These are phyloP conservation scores for Macrocentrus cingulum DNA, from an alignment of 1,140 invertebrate genomes.

Conservation along the genomic window DNA sequence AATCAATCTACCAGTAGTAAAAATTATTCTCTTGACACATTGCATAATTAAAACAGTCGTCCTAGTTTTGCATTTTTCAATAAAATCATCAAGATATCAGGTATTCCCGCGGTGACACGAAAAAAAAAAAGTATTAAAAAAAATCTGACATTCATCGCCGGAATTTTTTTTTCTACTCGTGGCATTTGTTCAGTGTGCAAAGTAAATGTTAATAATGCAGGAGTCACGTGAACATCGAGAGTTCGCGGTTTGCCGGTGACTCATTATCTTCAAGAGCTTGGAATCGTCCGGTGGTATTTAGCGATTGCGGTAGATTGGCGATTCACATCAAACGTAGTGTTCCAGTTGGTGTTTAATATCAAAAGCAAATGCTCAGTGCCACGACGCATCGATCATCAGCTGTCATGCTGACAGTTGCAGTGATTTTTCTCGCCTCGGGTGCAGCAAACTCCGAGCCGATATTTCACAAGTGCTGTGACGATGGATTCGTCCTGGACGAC, in stretches of 20 bases:
- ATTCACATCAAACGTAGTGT: neutral
- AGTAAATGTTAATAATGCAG: constrained; percentile 2
- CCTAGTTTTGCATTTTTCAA: too few species aligned
- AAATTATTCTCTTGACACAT: too few species aligned
- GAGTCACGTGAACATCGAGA: constrained; percentile 1
- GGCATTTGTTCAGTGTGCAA: constrained; percentile 1
- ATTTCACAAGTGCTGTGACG: constrained; percentile 34
- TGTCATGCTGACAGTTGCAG: constrained; percentile 25
- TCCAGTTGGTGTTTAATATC: neutral
- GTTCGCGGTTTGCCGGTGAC: neutral
- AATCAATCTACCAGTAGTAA: too few species aligned
- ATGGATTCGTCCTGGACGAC: constrained; percentile 29
- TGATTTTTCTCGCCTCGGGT: constrained; percentile 17
- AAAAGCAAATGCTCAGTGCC: neutral
- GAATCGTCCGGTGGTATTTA: neutral
- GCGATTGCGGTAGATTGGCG: constrained; percentile 7
- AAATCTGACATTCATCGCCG: too few species aligned
- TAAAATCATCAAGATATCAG: too few species aligned
- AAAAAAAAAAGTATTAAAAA: too few species aligned
- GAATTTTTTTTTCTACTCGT: too few species aligned
- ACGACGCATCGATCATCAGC: neutral
- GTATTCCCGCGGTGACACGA: too few species aligned
- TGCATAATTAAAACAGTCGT: too few species aligned
- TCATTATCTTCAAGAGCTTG: constrained; percentile 8
- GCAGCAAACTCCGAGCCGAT: constrained; percentile 12